Percentiles rank a stretch among this genome's conserved stretches.
These are phyloP conservation scores for Calameuta idolon DNA, from an alignment of 2,888 invertebrate species.

Conservation along the genomic window DNA sequence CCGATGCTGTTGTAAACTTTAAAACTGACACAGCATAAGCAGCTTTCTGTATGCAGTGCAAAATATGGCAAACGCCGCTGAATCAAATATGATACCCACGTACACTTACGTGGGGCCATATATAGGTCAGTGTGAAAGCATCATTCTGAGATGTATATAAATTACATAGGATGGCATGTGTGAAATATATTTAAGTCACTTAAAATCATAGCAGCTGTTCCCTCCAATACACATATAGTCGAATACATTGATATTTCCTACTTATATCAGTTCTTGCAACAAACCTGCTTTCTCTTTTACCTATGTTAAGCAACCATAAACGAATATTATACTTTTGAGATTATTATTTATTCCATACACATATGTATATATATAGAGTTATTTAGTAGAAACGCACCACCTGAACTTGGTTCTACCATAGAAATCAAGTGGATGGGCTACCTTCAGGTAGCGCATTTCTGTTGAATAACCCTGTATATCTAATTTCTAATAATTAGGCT, in stretches of 20 bases:
- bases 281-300: not conserved
- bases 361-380: too few species aligned
- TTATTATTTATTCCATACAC: too few species aligned
- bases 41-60: not conserved
- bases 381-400: too few species aligned
- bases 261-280: not conserved
- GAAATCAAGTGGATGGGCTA: too few species aligned
- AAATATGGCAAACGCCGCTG: conserved; percentile 20
- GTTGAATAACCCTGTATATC: too few species aligned
- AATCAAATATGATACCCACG: conserved; percentile 20
- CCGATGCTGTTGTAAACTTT: not conserved
- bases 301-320: not conserved
- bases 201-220: not conserved
- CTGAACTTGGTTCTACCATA: too few species aligned
- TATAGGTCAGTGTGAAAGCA: conserved; percentile 20
- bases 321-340: too few species aligned
- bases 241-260: not conserved
- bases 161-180: not conserved
- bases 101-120: conserved; percentile 17
- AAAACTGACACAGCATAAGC: not conserved
- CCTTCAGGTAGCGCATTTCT: too few species aligned
- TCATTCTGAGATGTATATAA: conserved; percentile 3
- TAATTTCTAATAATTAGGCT: not conserved
- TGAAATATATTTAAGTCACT: not conserved
- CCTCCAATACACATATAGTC: not conserved